Base-by-base conservation (phyloP, 2,113 vertebrate species). In the Osmerus mordax region DNA sequence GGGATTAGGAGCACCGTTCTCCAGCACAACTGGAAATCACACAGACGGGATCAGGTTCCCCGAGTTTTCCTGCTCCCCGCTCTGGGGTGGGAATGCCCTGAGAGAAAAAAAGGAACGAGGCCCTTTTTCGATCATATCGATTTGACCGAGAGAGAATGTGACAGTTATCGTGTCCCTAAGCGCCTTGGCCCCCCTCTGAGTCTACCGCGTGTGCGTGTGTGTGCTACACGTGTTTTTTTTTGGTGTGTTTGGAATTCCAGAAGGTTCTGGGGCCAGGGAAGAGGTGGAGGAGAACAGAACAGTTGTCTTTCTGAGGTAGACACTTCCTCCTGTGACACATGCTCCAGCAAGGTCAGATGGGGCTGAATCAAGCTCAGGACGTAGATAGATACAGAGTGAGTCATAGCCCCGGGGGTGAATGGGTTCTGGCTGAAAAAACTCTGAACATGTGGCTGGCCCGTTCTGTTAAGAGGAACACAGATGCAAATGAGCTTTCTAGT, bases 1-100 rank as follows among this genome's bases (percentile, higher is more conserved):
- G 85, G 85, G 85, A 84, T 87, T 76, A 66, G 83, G 84, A 89
- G 85, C 83, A 84, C 88, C 82, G 32, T 81, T 78, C 77, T 73
- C 67, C 83, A 77, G 85, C 84, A 84, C 81, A 76, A 80, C 82
- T 74, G 74, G 86, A 86, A 86, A 81, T 85, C 76, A 83, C 56
- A 78, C 81, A 67, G 54, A 41, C 58, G 23, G 36, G 79, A 81
- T 90, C 70, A 60, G 78, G 77, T 91, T 89, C 79, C 88, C 75
- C 77, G 64, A 72, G 79, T 69, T 70, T 76, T 74, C 69, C 79
- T 14, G 77, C 76, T 84, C 79, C 73, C 75, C 77, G 80, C 84
- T 78, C 56, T 61, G 14, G 47, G 80, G 61, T 72, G 66, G 75
- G 80, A 85, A 81, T 58, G 76, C 80, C 76, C 80, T 77, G 70